Evolutionary conservation across 1,140 invertebrate genomes (phyloP), one percentile per base, ranked within the genome.

Genomic region (Ostrea edulis): DNA sequence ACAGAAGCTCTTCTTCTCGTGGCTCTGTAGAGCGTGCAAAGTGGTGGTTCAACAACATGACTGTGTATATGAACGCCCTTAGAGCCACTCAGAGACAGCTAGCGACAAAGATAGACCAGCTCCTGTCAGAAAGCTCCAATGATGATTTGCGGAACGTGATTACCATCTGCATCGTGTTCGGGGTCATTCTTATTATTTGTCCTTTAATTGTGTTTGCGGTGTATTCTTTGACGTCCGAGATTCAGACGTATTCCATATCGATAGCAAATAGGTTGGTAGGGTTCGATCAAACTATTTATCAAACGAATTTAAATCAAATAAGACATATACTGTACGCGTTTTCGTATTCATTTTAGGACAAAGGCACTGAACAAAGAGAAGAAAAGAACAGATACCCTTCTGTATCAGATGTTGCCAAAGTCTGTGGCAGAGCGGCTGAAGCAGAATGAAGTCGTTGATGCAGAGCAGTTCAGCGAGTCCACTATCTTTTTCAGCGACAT

Each of bases 401-500:
- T 93, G n/a, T 92, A 91, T 53, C 92, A 93, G 68, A 93, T 93
- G 92, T 81, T 93, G 44, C 92, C 92, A 0, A 90, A 87, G 71
- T 82, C 87, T 4, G 89, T 93, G 0, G 92, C 92, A 25, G 89
- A 92, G 35, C 87, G 90, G 71, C 86, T 93, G 17, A 91, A 89
- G n/a, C 82, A 52, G 55, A 90, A 89, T 8, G 68, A 89, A 52
- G 85, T 82, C 3, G 92, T 93, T 8, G 84, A 29, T 20, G 91
- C 92, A 0, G 92, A 93, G 77, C 58, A 81, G 14, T 93, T 89
- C 55, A 87, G 90, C 12, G 84, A 87, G 22, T 86, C 89, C 12
- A 90, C 98, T 0, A 98, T 98, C 97, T 95, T 97, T 93, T 97
- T 97, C 93, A 97, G 97, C 90, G 97, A 98, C 92, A 97, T 97